Percentiles rank a stretch among this genome's conserved stretches.
Conservation (phyloP, 2,888 invertebrate genomes). For the Lithophane leautieri region DNA sequence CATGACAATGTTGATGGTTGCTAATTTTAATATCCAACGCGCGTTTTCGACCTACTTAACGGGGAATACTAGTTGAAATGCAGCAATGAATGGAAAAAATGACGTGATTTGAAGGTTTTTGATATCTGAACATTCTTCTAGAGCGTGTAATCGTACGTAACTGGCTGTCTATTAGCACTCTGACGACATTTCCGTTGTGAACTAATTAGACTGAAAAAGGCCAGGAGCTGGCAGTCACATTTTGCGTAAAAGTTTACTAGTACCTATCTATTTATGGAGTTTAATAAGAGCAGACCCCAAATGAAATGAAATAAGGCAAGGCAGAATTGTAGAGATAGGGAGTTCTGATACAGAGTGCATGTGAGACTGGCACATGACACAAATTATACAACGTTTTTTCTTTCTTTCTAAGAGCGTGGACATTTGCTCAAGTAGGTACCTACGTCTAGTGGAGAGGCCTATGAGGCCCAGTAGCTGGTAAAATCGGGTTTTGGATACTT, state of each 20-base stretch:
- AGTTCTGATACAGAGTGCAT: too few species aligned
- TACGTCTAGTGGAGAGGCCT: too few species aligned
- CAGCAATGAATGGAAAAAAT: background rate
- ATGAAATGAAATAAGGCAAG: too few species aligned
- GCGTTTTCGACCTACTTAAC: background rate
- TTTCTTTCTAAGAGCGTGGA: too few species aligned
- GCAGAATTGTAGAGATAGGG: too few species aligned
- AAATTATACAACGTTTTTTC: too few species aligned
- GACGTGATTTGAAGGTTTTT: background rate
- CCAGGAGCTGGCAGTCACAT: too few species aligned
- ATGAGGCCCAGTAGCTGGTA: background rate
- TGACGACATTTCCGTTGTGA: conserved; percentile 13
- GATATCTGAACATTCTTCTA: conserved; percentile 17
- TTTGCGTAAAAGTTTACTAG: too few species aligned
- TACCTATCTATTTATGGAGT: too few species aligned
- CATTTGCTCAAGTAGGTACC: too few species aligned
- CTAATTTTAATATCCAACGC: background rate
- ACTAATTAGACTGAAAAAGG: conserved; percentile 21
- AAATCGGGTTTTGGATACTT: background rate
- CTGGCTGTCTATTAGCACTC: conserved; percentile 38
- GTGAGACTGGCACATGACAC: too few species aligned
- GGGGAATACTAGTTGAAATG: background rate
- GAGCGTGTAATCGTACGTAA: conserved; percentile 27
- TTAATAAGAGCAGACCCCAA: too few species aligned
- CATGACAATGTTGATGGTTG: background rate